Percentiles rank a stretch among this genome's conserved stretches.
Conservation (phyloP, 92 coral and sea anemone species). For the Paramuricea clavata region DNA sequence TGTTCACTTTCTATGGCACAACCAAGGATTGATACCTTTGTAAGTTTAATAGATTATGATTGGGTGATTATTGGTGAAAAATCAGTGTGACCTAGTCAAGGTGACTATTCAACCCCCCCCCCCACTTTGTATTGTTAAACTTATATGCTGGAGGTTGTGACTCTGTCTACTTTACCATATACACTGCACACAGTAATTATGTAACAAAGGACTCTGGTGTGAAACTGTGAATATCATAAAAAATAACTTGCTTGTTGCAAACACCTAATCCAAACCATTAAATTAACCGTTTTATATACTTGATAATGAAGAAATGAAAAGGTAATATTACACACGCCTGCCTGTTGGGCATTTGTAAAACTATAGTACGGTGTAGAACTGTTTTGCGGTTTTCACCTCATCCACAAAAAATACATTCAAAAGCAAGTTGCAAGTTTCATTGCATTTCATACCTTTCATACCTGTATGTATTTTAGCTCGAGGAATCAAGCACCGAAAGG, state of each 20-base stretch:
- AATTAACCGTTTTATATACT: too few relatives aligned
- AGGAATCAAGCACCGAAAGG: not conserved
- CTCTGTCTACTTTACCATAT: not conserved
- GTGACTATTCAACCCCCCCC: not conserved
- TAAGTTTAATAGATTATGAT: not conserved
- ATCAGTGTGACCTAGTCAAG: not conserved
- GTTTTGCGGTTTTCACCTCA: too few relatives aligned
- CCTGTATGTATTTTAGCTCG: not conserved
- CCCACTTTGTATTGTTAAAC: not conserved
- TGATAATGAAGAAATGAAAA: too few relatives aligned
- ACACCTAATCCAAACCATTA: not conserved
- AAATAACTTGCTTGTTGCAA: not conserved
- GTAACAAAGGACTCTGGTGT: not conserved
- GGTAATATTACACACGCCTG: too few relatives aligned
- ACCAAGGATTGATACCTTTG: not conserved
- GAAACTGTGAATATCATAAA: not conserved
- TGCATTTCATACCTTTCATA: not conserved
- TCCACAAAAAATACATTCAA: too few relatives aligned
- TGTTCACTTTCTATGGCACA: not conserved
- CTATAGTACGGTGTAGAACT: too few relatives aligned
- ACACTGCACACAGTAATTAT: not conserved
- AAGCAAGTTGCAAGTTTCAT: not conserved
- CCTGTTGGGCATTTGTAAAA: too few relatives aligned
- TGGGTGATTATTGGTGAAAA: not conserved
- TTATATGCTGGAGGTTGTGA: not conserved